Conservation (phyloP, 2,797 vertebrate genomes). For the Dromococcyx pavoninus region DNA sequence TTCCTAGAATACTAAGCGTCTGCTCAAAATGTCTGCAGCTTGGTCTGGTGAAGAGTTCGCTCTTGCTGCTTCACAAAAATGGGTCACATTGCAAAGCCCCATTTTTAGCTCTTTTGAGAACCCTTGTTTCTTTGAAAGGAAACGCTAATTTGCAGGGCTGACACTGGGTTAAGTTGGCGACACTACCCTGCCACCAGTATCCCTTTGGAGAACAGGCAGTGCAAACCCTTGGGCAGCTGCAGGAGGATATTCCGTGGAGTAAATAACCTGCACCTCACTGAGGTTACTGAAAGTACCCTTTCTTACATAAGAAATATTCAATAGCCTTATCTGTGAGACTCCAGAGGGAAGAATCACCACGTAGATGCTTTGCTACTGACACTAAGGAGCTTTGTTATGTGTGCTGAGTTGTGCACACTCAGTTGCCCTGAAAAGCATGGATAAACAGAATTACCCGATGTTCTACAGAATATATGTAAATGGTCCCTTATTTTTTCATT, state of each 20-base stretch:
- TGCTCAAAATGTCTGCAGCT: background rate
- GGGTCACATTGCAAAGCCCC: background rate
- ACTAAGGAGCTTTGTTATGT: background rate
- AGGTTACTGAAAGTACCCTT: background rate
- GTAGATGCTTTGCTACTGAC: background rate
- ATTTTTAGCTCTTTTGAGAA: background rate
- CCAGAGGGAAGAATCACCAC: background rate
- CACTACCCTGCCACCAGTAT: background rate
- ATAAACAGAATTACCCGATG: background rate
- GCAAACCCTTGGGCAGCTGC: background rate
- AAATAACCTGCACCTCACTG: background rate
- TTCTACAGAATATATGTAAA: background rate
- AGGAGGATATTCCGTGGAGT: background rate
- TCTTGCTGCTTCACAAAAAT: background rate
- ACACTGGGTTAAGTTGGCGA: background rate
- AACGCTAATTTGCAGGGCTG: background rate
- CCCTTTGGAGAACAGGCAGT: background rate
- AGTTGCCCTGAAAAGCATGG: background rate
- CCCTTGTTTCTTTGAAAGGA: background rate
- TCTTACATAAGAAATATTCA: background rate
- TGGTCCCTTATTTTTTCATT: background rate
- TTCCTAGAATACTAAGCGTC: background rate
- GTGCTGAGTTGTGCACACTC: background rate
- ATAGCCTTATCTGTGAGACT: background rate
- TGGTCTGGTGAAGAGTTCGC: background rate